Conservation (phyloP, 2,797 vertebrate genomes). For the Tarsius wallacei region DNA sequence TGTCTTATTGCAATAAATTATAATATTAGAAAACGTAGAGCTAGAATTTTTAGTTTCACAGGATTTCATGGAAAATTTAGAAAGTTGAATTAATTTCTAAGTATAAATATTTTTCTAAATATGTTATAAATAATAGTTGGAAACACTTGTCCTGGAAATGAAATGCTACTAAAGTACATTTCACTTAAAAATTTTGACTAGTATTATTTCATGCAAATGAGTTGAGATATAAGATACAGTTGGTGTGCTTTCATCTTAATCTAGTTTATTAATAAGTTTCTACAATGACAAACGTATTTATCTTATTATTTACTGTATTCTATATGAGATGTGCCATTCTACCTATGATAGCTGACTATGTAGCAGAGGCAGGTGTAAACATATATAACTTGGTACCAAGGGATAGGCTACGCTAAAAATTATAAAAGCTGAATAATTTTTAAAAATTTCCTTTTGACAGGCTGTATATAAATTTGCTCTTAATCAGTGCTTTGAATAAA, state of each 20-base stretch:
- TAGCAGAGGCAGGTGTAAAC: not conserved
- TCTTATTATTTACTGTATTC: not conserved
- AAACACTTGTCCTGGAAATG: not conserved
- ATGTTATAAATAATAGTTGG: not conserved
- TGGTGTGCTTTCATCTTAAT: not conserved
- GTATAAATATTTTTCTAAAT: not conserved
- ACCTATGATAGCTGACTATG: not conserved
- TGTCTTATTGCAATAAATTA: not conserved
- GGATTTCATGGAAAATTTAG: not conserved
- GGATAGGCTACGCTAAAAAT: not conserved
- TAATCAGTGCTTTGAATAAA: conserved; percentile 62
- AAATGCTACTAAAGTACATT: not conserved
- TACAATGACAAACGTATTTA: not conserved
- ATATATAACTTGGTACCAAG: not conserved
- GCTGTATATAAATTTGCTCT: conserved; percentile 52
- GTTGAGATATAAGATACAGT: not conserved
- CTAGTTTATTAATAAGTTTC: not conserved
- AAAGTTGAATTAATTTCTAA: conserved; percentile 22
- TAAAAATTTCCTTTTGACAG: not conserved
- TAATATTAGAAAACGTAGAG: not conserved
- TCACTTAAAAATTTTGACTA: conserved; percentile 26
- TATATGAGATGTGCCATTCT: not conserved
- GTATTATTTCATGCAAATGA: not conserved
- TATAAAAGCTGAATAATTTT: conserved; percentile 16
- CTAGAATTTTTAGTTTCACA: not conserved